Evolutionary conservation across 2,888 invertebrate species (phyloP).

Genomic region (Ophion slaviceki): DNA sequence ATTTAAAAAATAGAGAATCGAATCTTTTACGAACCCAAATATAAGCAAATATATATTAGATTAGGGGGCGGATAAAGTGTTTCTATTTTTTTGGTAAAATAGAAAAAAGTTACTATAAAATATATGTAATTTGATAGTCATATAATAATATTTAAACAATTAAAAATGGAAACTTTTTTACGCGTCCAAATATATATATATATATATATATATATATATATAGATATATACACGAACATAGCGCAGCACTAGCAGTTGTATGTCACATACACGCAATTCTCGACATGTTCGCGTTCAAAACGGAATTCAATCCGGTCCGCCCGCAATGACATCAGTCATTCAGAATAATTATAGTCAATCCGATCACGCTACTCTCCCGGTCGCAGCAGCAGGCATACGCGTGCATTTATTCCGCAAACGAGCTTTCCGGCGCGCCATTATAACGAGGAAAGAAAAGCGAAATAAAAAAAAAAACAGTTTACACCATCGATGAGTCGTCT

Average conservation of each 20-base stretch:
- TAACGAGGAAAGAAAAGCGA: conserved; percentile 17
- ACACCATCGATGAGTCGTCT: conserved; percentile 28
- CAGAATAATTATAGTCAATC: conserved; percentile 66
- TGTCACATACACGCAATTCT: conserved; percentile 36
- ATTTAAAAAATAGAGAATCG: too few relatives aligned
- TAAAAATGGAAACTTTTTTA: too few relatives aligned
- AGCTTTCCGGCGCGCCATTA: conserved; percentile 13
- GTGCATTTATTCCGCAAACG: conserved; percentile 19
- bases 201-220: not conserved
- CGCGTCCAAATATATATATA: not conserved
- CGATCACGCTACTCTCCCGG: conserved; percentile 60
- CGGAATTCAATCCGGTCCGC: conserved; percentile 54
- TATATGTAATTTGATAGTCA: too few relatives aligned
- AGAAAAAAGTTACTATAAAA: too few relatives aligned
- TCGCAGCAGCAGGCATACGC: conserved; percentile 16
- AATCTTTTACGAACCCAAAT: too few relatives aligned
- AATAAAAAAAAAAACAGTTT: conserved; percentile 12
- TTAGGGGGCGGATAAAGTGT: too few relatives aligned
- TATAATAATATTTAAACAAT: too few relatives aligned
- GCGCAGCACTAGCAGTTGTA: not conserved
- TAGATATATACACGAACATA: not conserved
- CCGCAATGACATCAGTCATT: conserved; percentile 68
- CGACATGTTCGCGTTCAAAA: conserved; percentile 50
- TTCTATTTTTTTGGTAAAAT: too few relatives aligned
- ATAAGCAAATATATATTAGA: too few relatives aligned